Base-by-base conservation (phyloP, 2,888 invertebrate genomes). In the Blastobasis lacticolella region DNA sequence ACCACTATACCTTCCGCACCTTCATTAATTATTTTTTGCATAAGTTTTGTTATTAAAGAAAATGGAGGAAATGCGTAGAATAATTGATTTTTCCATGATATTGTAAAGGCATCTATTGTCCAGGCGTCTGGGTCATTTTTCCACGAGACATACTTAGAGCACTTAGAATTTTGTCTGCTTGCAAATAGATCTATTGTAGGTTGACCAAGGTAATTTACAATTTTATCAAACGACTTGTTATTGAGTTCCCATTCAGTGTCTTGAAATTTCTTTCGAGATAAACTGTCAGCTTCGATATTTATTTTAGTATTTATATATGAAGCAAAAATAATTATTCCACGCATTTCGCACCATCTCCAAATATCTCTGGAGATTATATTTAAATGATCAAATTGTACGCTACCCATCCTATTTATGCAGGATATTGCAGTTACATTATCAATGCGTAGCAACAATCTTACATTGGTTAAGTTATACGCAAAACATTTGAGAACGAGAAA, bases 51-150 rank as follows among this genome's bases (percentile, higher is more conserved):
- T 37, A 50, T 42, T 6, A 50, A 10, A 5, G 49, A 5, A 23
- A 49, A 49, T 57, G 56, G 67, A 61, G 45, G 45, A 36, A 45
- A 45, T 5, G 45, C 46, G 10, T 46, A 46, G n/a, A 46, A 46
- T 5, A 38, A 38, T 38, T 46, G 5, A 8, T 40, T n/a, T n/a
- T n/a, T n/a, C n/a, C n/a, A n/a, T n/a, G n/a, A n/a, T n/a, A n/a
- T n/a, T n/a, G n/a, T n/a, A n/a, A n/a, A n/a, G n/a, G n/a, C n/a
- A n/a, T n/a, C n/a, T n/a, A n/a, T n/a, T n/a, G n/a, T n/a, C n/a
- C n/a, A n/a, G n/a, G n/a, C n/a, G n/a, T n/a, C n/a, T n/a, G n/a
- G n/a, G n/a, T n/a, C n/a, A n/a, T n/a, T n/a, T n/a, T n/a, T n/a
- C n/a, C n/a, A n/a, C n/a, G n/a, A n/a, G n/a, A n/a, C n/a, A n/a